Conservation (phyloP, 2,113 vertebrate species). For the Phocoena phocoena region DNA sequence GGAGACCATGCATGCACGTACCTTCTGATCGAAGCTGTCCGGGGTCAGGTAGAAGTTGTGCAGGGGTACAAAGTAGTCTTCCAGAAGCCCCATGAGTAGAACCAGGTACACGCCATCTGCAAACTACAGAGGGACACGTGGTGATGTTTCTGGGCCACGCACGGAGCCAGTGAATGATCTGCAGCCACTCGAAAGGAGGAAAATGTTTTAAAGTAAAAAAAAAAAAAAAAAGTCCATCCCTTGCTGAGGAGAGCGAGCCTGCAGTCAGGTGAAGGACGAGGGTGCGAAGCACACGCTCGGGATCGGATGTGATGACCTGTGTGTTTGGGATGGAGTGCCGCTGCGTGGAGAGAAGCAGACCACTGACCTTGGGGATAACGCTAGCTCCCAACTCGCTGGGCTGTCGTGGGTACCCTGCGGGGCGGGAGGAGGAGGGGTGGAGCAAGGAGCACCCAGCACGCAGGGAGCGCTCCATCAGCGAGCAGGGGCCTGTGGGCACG, state of each 20-base stretch:
- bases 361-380: rapidly evolving
- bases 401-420: rapidly evolving
- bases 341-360: rapidly evolving
- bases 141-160: background rate
- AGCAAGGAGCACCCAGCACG: rapidly evolving
- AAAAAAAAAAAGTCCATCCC: too few relatives aligned
- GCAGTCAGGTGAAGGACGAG: rapidly evolving
- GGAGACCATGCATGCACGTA: slow-evolving; percentile 55
- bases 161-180: rapidly evolving
- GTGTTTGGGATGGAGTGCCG: rapidly evolving
- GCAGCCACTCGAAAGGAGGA: rapidly evolving
- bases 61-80: slow-evolving; percentile 96
- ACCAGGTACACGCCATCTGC: slow-evolving; percentile 98
- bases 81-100: slow-evolving; percentile 95
- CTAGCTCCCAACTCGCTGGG: background rate
- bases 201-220: rapidly evolving
- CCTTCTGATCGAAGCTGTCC: slow-evolving; percentile 97
- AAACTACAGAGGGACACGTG: slow-evolving; percentile 85
- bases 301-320: rapidly evolving
- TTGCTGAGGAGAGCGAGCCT: rapidly evolving
- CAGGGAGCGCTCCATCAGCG: rapidly evolving
- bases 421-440: too few relatives aligned
- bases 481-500: too few relatives aligned
- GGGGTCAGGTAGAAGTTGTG: slow-evolving; percentile 97
- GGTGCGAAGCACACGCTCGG: rapidly evolving